phyloP scores from a whole-genome alignment of 2,113 vertebrate genomes.

The Laticauda laticaudata region DNA sequence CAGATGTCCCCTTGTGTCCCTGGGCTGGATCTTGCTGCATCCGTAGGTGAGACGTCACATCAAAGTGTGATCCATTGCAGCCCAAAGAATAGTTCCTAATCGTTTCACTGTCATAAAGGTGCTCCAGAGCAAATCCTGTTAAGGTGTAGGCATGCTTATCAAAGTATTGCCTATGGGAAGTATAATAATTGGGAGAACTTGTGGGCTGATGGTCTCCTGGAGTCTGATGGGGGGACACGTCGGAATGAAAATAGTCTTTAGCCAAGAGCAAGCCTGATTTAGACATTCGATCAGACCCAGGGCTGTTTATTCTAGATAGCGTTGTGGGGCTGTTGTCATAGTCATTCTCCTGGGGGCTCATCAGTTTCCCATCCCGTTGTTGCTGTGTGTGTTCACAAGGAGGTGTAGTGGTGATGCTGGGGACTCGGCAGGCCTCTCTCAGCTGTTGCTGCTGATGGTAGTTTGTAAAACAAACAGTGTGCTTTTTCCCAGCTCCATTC shows the following conservation, averaged over 20 bases:
- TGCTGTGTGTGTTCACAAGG: slow-evolving; percentile 81
- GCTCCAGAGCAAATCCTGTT: slow-evolving; percentile 91
- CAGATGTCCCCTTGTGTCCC: slow-evolving; percentile 93
- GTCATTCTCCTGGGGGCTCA: slow-evolving; percentile 79
- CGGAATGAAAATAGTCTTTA: slow-evolving; percentile 89
- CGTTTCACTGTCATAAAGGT: slow-evolving; percentile 89
- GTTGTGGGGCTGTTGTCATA: slow-evolving; percentile 83
- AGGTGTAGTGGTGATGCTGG: slow-evolving; percentile 71
- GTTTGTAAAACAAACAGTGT: slow-evolving; percentile 79
- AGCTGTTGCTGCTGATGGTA: slow-evolving; percentile 78
- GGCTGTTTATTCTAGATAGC: slow-evolving; percentile 87
- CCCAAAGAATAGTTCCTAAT: slow-evolving; percentile 88
- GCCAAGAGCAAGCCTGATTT: slow-evolving; percentile 78
- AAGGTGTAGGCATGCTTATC: slow-evolving; percentile 93
- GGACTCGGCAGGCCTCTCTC: slow-evolving; percentile 74
- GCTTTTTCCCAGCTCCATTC: slow-evolving; percentile 84
- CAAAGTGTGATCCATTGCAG: slow-evolving; percentile 85
- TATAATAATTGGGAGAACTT: slow-evolving; percentile 84
- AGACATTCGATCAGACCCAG: slow-evolving; percentile 81
- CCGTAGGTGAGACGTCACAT: slow-evolving; percentile 89
- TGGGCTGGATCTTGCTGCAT: slow-evolving; percentile 86
- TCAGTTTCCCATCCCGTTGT: slow-evolving; percentile 75
- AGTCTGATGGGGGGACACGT: slow-evolving; percentile 82
- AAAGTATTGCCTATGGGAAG: slow-evolving; percentile 84
- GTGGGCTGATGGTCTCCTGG: slow-evolving; percentile 73